Conservation (phyloP, 2,797 vertebrate genomes). For the Falco novaeseelandiae region DNA sequence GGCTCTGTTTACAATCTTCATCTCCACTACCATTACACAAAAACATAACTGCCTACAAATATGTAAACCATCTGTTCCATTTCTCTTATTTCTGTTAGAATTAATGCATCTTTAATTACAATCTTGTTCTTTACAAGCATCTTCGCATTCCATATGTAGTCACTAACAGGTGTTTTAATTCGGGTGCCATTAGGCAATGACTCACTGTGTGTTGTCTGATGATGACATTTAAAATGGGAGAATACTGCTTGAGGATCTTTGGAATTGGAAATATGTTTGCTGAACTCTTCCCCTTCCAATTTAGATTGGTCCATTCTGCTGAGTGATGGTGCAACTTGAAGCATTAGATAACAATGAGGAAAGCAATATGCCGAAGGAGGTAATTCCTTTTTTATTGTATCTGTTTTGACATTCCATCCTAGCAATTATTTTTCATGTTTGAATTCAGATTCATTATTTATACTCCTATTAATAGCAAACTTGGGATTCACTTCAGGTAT, state of each 20-base stretch:
- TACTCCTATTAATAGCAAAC: background rate
- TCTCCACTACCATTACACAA: slow-evolving; percentile 13
- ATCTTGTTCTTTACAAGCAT: slow-evolving; percentile 21
- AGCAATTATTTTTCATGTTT: background rate
- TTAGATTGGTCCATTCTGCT: background rate
- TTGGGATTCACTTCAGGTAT: background rate
- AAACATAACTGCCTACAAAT: slow-evolving; percentile 13
- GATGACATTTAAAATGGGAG: background rate
- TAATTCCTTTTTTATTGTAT: background rate
- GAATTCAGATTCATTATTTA: background rate
- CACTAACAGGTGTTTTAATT: slow-evolving; percentile 10
- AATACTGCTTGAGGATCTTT: slow-evolving; percentile 11
- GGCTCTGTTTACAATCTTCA: background rate
- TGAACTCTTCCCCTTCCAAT: background rate
- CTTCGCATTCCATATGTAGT: slow-evolving; percentile 15
- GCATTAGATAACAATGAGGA: background rate
- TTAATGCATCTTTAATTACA: slow-evolving; percentile 36
- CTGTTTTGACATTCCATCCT: background rate
- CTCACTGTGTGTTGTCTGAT: background rate
- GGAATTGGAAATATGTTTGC: slow-evolving; percentile 36
- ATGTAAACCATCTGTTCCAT: slow-evolving; percentile 19
- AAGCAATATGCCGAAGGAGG: background rate
- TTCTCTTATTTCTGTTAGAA: slow-evolving; percentile 55
- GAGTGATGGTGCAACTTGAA: background rate
- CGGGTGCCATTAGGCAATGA: background rate